These are phyloP conservation scores for Sebastes trivittatus DNA, from an alignment of 2,797 vertebrate genomes.

Conservation along the genomic window DNA sequence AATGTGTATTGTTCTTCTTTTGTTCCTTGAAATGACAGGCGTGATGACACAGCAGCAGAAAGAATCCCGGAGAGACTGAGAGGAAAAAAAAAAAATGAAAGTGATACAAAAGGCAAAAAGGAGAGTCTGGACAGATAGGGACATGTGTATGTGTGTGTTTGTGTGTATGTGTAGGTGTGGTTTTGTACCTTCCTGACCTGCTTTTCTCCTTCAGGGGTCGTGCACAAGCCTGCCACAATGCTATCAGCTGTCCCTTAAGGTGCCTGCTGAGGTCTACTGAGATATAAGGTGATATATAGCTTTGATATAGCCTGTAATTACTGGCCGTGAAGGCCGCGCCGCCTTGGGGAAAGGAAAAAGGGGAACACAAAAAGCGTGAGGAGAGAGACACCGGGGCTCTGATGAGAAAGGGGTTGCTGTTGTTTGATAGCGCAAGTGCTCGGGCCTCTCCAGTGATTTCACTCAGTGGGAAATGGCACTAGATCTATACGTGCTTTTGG, in stretches of 20 bases:
- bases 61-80: constrained; percentile 27
- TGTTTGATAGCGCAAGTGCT: constrained; percentile 62
- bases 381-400: constrained; percentile 44
- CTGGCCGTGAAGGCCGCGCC: constrained; percentile 75
- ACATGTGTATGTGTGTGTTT: background rate
- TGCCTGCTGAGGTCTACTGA: constrained; percentile 66
- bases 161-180: background rate
- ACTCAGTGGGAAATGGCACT: constrained; percentile 24
- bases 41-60: constrained; percentile 28
- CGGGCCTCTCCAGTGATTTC: constrained; percentile 22
- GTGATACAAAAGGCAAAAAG: constrained; percentile 16
- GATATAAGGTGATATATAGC: constrained; percentile 81
- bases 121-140: constrained; percentile 2
- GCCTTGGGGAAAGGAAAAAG: constrained; percentile 60
- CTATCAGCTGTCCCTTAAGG: constrained; percentile 78
- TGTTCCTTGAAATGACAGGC: constrained; percentile 48
- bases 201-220: constrained; percentile 76
- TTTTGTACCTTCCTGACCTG: constrained; percentile 54
- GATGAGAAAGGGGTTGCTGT: constrained; percentile 71
- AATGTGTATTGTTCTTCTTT: constrained; percentile 34
- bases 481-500: constrained; percentile 21
- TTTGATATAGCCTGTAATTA: constrained; percentile 84
- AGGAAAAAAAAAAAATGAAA: background rate
- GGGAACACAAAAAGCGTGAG: constrained; percentile 29
- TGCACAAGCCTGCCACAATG: constrained; percentile 66